These are phyloP conservation scores for Myopa testacea DNA, from an alignment of 2,888 invertebrate species.

Conservation along the genomic window DNA sequence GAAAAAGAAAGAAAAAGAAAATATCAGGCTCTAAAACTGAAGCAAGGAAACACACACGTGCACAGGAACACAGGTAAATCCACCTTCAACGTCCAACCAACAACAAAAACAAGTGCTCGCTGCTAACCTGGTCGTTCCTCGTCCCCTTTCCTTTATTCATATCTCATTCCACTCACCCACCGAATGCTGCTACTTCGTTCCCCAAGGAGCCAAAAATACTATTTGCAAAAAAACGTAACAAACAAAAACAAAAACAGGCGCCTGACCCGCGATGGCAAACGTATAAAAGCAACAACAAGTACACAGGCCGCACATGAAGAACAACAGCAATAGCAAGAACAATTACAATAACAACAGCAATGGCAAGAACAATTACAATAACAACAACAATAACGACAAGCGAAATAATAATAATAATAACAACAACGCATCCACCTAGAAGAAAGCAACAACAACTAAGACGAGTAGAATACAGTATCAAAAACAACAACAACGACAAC, in stretches of 20 bases:
- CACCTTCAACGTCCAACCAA: not conserved
- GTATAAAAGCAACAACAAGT: conserved; percentile 2
- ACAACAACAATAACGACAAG: conserved; percentile 4
- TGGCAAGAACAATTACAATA: not conserved
- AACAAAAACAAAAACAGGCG: conserved; percentile 6
- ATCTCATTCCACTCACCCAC: not conserved
- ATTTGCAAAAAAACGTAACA: conserved; percentile 1
- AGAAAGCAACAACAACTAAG: not conserved
- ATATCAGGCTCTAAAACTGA: not conserved
- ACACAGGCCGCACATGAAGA: conserved; percentile 15
- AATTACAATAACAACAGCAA: conserved; percentile 17
- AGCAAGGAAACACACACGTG: not conserved
- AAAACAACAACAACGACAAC: not conserved
- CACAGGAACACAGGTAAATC: no score
- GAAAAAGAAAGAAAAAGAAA: not conserved
- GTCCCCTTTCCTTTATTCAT: not conserved
- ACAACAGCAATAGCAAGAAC: conserved; percentile 3
- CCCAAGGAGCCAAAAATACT: not conserved
- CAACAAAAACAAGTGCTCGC: not conserved
- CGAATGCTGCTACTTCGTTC: not conserved
- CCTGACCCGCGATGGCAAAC: not conserved
- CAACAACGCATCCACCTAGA: not conserved
- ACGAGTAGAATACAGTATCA: not conserved
- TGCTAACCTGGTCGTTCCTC: not conserved
- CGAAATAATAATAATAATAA: not conserved